phyloP scores from a whole-genome alignment of 2,113 vertebrate species.

The Indri indri region DNA sequence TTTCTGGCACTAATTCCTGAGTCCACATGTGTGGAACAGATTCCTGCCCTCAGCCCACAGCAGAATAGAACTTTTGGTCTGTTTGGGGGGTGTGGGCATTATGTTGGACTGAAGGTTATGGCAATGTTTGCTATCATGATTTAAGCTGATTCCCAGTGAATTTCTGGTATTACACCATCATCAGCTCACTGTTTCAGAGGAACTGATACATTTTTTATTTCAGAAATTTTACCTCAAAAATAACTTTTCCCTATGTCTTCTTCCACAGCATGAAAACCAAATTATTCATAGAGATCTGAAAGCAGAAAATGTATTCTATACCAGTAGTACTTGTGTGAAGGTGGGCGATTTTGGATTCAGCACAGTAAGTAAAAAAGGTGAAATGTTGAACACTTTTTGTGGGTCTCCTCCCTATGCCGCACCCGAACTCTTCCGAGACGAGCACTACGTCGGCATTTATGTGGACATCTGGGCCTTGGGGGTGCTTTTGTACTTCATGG shows the following conservation, averaged over 20 bases:
- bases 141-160: neutral
- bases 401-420: constrained; percentile 97
- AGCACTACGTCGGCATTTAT: constrained; percentile 91
- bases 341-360: constrained; percentile 99
- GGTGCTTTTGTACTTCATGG: constrained; percentile 96
- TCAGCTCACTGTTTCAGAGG: neutral
- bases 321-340: constrained; percentile 93
- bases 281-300: constrained; percentile 98
- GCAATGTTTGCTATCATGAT: neutral
- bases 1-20: neutral
- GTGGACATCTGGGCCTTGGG: constrained; percentile 97
- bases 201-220: neutral
- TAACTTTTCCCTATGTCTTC: constrained; percentile 33
- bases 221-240: neutral
- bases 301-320: constrained; percentile 96
- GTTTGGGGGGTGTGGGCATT: neutral
- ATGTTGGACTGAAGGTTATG: neutral
- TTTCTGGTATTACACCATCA: neutral
- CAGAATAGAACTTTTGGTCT: neutral
- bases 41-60: neutral
- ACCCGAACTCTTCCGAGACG: constrained; percentile 95
- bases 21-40: neutral
- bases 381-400: constrained; percentile 96
- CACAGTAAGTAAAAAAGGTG: constrained; percentile 91
- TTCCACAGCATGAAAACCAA: constrained; percentile 93